Evolutionary conservation across 2,888 invertebrate genomes (phyloP), one percentile per base, ranked within the genome.

Genomic region (Conops quadrifasciatus): DNA sequence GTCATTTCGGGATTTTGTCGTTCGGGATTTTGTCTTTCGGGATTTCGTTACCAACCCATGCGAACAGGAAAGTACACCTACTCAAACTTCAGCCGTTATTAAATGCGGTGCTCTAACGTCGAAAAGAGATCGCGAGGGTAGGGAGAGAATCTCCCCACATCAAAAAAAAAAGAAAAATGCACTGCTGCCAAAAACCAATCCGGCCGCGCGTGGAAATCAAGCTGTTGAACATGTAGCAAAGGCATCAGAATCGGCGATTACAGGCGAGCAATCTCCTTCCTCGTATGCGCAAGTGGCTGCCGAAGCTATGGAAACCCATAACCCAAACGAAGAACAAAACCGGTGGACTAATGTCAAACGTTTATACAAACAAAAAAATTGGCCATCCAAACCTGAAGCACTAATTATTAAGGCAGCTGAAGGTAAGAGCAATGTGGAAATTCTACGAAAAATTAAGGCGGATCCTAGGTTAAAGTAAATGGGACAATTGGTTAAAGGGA

Each of bases 381-480:
- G 21, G 7, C 53, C 53, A 56, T 21, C 53, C 21, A 56, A 56
- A 56, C 24, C 21, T 24, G 24, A 56, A 3, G 53, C 53, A 4
- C 53, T 56, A 56, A 56, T 56, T 21, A 56, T 56, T 56, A 56
- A 56, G 2, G 53, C 53, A 1, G 53, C 4, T n/a, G 24, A 56
- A 21, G 53, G 53, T 11, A 56, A 13, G 24, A 56, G 53, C 53
- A 56, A 56, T 24, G 21, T 56, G 11, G 53, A 24, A 56, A n/a
- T 56, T 24, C 21, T 56, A 13, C 53, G 53, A 56, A 56, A 56
- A 24, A 24, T 56, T 3, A 24, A 49, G 21, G 49, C 16, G 24
- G 53, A 56, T 24, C 24, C 53, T 24, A 56, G 19, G 24, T 56
- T 56, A 24, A 56, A 56, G 53, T 16, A 56, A 56, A 56, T 21